Percentiles rank a stretch among this genome's conserved stretches.
These are phyloP conservation scores for Apamea crenata DNA, from an alignment of 2,888 invertebrate genomes.

Conservation along the genomic window DNA sequence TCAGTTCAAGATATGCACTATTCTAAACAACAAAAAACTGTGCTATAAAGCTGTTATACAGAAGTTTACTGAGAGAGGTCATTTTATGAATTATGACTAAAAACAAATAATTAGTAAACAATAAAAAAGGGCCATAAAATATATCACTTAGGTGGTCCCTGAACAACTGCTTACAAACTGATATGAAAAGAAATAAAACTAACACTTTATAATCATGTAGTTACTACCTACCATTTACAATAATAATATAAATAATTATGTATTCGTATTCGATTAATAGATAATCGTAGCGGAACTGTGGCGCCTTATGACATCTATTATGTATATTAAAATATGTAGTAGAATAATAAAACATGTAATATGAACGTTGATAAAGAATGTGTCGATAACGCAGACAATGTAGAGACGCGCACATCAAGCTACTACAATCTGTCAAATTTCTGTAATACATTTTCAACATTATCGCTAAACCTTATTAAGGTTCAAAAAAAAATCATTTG, in stretches of 20 bases:
- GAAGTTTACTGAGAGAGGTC: background rate
- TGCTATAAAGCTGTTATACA: background rate
- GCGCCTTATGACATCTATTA: slow-evolving; percentile 35
- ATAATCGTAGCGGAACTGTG: slow-evolving; percentile 49
- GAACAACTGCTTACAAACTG: slow-evolving; percentile 2
- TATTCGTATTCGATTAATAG: slow-evolving; percentile 20
- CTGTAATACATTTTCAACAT: too few relatives aligned
- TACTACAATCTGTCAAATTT: too few relatives aligned
- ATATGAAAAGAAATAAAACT: slow-evolving; percentile 19
- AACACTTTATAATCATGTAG: background rate
- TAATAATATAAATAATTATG: background rate
- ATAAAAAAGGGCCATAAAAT: slow-evolving; percentile 22
- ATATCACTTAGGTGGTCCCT: background rate
- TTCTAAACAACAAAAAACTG: too few relatives aligned
- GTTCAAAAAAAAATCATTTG: too few relatives aligned
- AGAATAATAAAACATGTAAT: slow-evolving; percentile 3
- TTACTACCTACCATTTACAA: background rate
- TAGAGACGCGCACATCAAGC: too few relatives aligned
- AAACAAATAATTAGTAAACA: background rate
- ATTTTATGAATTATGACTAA: slow-evolving; percentile 1
- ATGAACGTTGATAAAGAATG: slow-evolving; percentile 24
- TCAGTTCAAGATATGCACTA: background rate
- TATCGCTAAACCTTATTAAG: too few relatives aligned
- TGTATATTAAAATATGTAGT: slow-evolving; percentile 5
- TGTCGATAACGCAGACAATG: slow-evolving; percentile 16